These are phyloP conservation scores for Pelobates cultripes DNA, from an alignment of 2,797 vertebrate species.

Conservation along the genomic window DNA sequence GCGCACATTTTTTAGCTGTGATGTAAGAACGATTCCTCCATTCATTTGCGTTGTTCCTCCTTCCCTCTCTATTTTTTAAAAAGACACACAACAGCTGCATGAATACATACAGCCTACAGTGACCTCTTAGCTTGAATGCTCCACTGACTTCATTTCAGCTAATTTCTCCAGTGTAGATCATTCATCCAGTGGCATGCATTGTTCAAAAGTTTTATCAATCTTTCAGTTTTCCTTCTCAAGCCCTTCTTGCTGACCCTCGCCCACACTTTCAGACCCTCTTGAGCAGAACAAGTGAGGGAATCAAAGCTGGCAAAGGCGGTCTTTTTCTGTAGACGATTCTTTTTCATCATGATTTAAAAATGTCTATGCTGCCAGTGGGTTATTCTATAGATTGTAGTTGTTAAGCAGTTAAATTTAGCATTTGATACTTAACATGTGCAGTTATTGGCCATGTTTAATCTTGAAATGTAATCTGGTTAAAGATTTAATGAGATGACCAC, in stretches of 20 bases:
- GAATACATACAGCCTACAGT: neutral
- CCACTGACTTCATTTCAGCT: conserved; percentile 36
- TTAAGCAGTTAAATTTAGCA: neutral
- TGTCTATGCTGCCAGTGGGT: neutral
- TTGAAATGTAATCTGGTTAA: neutral
- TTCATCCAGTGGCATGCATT: conserved; percentile 51
- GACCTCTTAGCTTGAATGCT: neutral
- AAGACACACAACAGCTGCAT: conserved; percentile 54
- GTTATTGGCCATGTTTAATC: neutral
- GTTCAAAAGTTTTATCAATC: conserved; percentile 29
- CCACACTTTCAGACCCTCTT: conserved; percentile 28
- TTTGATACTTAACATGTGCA: neutral
- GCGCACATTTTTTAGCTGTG: conserved; percentile 13
- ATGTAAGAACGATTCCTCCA: conserved; percentile 8
- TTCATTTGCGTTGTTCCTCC: conserved; percentile 35
- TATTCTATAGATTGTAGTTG: neutral
- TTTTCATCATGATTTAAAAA: conserved; percentile 32
- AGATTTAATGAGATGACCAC: neutral
- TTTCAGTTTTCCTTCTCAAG: conserved; percentile 23
- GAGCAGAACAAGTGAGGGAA: conserved; percentile 23
- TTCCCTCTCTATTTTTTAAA: conserved; percentile 18
- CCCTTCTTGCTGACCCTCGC: conserved; percentile 15
- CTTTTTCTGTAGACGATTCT: conserved; percentile 22
- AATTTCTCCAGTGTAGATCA: conserved; percentile 48
- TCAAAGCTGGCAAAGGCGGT: conserved; percentile 22